Percentiles rank a stretch among this genome's conserved stretches.
phyloP scores from a whole-genome alignment of 2,888 invertebrate genomes.

The Brenthis ino region DNA sequence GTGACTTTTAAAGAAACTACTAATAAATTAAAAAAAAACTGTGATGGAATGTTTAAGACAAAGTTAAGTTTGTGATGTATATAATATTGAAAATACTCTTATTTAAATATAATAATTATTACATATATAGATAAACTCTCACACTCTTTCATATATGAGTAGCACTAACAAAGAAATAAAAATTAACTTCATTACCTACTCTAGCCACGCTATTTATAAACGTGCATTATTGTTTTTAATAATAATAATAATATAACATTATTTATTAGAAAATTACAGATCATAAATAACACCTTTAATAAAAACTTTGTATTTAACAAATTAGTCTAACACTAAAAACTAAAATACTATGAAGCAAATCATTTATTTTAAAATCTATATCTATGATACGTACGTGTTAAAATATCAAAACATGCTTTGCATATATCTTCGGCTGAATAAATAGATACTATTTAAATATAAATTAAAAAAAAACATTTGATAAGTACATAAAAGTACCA shows the following conservation, averaged over 20 bases:
- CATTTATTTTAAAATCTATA: constrained; percentile 20
- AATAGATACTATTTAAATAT: constrained; percentile 14
- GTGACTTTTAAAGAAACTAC: constrained; percentile 31
- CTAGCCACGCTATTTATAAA: constrained; percentile 11
- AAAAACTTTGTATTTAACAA: constrained; percentile 16
- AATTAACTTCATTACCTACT: constrained; percentile 14
- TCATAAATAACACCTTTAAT: constrained; percentile 1
- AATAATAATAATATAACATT: background rate
- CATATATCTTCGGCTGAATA: constrained; percentile 20
- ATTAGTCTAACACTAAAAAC: constrained; percentile 37
- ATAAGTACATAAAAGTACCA: constrained; percentile 22
- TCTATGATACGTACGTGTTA: constrained; percentile 24
- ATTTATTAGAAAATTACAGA: constrained; percentile 5
- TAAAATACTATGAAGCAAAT: constrained; percentile 24
- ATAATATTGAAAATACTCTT: constrained; percentile 60
- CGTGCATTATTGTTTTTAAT: background rate
- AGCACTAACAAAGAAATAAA: constrained; percentile 53
- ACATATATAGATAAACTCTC: constrained; percentile 54
- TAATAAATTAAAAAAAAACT: constrained; percentile 44
- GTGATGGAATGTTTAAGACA: constrained; percentile 64
- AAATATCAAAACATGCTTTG: constrained; percentile 33
- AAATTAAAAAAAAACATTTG: constrained; percentile 5
- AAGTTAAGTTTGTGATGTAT: constrained; percentile 52
- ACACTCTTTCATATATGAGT: constrained; percentile 57
- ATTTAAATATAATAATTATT: constrained; percentile 45